Percentiles rank a stretch among this genome's conserved stretches.
phyloP scores from a whole-genome alignment of 2,888 invertebrate genomes.

The Zygaena filipendulae region DNA sequence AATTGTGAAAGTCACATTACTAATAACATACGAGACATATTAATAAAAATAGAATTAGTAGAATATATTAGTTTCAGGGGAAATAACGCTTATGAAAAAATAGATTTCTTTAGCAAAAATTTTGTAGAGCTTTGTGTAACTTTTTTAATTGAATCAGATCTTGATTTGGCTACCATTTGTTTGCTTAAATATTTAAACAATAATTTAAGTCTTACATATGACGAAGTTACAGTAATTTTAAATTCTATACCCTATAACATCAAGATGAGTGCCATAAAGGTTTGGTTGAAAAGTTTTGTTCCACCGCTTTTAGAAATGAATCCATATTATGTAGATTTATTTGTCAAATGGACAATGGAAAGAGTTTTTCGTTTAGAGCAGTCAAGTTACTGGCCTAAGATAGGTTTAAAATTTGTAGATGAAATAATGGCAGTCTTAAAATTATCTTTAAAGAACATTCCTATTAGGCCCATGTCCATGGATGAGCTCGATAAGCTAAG shows the following conservation, averaged over 20 bases:
- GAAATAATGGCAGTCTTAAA: constrained; percentile 42
- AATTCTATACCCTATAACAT: constrained; percentile 46
- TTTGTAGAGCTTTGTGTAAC: constrained; percentile 39
- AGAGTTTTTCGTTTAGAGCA: constrained; percentile 53
- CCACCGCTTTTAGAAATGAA: constrained; percentile 49
- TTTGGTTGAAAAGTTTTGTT: constrained; percentile 55
- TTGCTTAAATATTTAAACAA: constrained; percentile 54
- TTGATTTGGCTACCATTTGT: constrained; percentile 56
- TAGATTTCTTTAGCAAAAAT: constrained; percentile 37
- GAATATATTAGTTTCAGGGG: constrained; percentile 51
- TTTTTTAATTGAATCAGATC: constrained; percentile 47
- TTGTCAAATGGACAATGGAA: constrained; percentile 58
- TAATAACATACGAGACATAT: constrained; percentile 30
- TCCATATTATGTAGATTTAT: constrained; percentile 52
- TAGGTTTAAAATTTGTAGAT: constrained; percentile 54
- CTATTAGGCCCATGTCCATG: constrained; percentile 48
- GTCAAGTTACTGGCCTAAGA: constrained; percentile 61
- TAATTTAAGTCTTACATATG: constrained; percentile 25
- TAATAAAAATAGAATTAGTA: constrained; percentile 48
- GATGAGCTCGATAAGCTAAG: constrained; percentile 50
- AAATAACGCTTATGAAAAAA: constrained; percentile 33
- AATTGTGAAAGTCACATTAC: constrained; percentile 26
- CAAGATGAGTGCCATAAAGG: constrained; percentile 50
- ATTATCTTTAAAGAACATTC: constrained; percentile 41
- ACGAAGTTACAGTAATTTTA: constrained; percentile 41